Evolutionary conservation across 2,797 vertebrate genomes (phyloP).

Genomic region (Schizopygopsis malacanthus): DNA sequence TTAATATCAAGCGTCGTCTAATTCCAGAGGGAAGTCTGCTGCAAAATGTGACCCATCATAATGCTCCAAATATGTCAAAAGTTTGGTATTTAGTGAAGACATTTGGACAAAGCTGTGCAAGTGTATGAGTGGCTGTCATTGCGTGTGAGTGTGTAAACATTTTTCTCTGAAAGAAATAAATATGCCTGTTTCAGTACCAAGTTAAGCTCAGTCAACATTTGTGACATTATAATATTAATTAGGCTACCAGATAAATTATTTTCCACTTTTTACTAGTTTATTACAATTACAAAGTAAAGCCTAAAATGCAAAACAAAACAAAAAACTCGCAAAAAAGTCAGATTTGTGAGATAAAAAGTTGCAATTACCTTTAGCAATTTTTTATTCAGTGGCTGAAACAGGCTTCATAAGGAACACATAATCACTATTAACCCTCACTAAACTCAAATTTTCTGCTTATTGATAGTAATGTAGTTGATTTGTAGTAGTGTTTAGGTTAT

Average conservation of each 20-base stretch:
- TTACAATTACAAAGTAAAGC: background rate
- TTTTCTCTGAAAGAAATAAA: background rate
- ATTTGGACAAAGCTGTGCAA: background rate
- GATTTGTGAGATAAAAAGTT: background rate
- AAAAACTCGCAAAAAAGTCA: background rate
- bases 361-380: background rate
- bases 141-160: background rate
- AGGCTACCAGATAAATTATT: background rate
- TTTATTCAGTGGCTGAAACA: background rate
- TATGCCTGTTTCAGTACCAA: background rate
- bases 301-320: too few species aligned
- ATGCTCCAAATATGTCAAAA: slow-evolving; percentile 28
- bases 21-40: background rate
- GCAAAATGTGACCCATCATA: slow-evolving; percentile 20
- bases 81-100: slow-evolving; percentile 1
- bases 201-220: background rate
- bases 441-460: background rate
- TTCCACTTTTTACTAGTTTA: background rate
- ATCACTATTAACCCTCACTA: background rate
- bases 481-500: background rate
- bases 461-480: background rate
- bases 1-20: background rate
- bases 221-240: background rate
- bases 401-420: background rate
- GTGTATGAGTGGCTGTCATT: background rate